Percentiles rank a stretch among this genome's conserved stretches.
phyloP scores from a whole-genome alignment of 2,797 vertebrate genomes.

The Sebastes matsubarae region DNA sequence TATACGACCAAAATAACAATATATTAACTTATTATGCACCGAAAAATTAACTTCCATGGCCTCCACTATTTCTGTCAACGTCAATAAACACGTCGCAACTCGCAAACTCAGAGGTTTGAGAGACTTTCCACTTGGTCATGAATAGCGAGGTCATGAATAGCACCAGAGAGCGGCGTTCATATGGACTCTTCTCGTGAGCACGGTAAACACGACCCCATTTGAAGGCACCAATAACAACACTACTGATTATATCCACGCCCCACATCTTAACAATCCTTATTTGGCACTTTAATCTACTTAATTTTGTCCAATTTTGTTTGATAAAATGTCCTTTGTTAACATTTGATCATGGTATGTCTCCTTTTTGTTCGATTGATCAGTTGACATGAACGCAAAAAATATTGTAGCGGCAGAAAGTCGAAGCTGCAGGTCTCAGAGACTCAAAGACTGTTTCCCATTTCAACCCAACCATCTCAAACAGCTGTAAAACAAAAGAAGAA shows the following conservation, averaged over 20 bases:
- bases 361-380: not conserved
- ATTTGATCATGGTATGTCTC: not conserved
- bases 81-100: too few species aligned
- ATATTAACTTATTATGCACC: too few species aligned
- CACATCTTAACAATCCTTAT: not conserved
- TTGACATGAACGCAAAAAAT: not conserved
- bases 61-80: too few species aligned
- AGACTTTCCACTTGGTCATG: too few species aligned
- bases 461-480: not conserved
- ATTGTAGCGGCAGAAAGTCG: not conserved
- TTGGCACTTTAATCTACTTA: not conserved
- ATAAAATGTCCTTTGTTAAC: not conserved
- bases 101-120: too few species aligned
- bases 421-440: not conserved
- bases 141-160: too few species aligned
- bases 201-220: too few species aligned
- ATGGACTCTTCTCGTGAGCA: too few species aligned
- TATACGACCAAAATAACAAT: too few species aligned
- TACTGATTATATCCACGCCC: not conserved
- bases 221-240: not conserved
- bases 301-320: too few species aligned
- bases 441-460: not conserved
- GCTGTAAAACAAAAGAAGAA: not conserved
- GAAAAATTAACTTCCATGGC: accelerated
- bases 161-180: too few species aligned